phyloP scores from a whole-genome alignment of 2,888 invertebrate genomes.

The Liodrosophila aerea region DNA sequence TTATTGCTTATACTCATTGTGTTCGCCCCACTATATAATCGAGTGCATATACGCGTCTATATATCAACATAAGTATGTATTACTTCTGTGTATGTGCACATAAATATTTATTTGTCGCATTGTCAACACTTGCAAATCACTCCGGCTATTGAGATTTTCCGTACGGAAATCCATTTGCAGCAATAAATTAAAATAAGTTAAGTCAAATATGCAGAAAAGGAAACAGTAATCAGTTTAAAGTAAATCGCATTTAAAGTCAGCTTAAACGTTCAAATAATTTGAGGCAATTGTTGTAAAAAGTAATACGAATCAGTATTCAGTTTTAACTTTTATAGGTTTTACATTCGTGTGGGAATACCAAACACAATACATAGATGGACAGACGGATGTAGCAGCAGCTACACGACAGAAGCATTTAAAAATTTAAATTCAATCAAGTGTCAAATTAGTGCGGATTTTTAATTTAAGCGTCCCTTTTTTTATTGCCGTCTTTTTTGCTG shows the following conservation, averaged over 20 bases:
- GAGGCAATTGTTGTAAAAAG: too few species aligned
- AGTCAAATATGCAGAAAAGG: too few species aligned
- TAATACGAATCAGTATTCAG: too few species aligned
- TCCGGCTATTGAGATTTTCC: constrained; percentile 39
- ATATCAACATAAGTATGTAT: not conserved
- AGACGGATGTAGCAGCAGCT: not conserved
- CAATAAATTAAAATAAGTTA: constrained; percentile 12
- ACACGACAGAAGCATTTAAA: constrained; percentile 45
- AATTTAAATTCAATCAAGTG: constrained; percentile 76
- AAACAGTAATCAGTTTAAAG: not conserved
- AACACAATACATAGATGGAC: not conserved
- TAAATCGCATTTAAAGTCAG: too few species aligned
- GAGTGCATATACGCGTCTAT: constrained; percentile 3
- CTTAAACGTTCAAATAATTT: too few species aligned
- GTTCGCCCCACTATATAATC: constrained; percentile 39
- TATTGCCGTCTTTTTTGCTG: constrained; percentile 23
- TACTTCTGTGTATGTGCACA: constrained; percentile 7
- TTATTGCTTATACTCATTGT: constrained; percentile 76
- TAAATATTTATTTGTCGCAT: constrained; percentile 46
- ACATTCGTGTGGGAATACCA: not conserved
- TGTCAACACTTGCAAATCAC: constrained; percentile 74
- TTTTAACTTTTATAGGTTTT: too few species aligned
- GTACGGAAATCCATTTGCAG: constrained; percentile 37
- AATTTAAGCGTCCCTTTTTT: constrained; percentile 63
- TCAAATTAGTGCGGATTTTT: constrained; percentile 76